Evolutionary conservation across 2,888 invertebrate genomes (phyloP).

Genomic region (Xanthorhoe spadicearia): DNA sequence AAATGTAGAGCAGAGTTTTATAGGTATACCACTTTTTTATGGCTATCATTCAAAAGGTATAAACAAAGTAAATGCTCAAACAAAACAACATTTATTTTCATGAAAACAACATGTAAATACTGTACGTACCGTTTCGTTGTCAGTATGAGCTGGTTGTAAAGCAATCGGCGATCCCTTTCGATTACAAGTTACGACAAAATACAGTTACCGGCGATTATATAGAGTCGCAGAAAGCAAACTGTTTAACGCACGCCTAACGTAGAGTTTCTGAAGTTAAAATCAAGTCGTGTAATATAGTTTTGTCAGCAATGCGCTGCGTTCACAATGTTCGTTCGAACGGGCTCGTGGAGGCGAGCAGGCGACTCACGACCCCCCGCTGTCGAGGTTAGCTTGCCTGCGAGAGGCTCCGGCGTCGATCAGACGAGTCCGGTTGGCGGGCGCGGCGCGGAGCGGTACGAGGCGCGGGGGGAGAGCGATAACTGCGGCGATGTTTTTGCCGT

Average conservation of each 20-base stretch:
- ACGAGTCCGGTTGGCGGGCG: slow-evolving; percentile 69
- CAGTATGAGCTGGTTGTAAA: slow-evolving; percentile 63
- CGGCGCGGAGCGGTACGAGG: slow-evolving; percentile 53
- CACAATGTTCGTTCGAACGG: slow-evolving; percentile 62
- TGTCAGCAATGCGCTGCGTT: slow-evolving; percentile 61
- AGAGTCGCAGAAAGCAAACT: slow-evolving; percentile 61
- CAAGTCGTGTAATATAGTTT: slow-evolving; percentile 64
- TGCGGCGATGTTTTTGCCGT: slow-evolving; percentile 82
- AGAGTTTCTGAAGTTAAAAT: slow-evolving; percentile 72
- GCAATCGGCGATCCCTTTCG: slow-evolving; percentile 66
- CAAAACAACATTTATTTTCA: slow-evolving; percentile 56
- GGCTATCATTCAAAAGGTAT: not conserved
- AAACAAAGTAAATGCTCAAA: slow-evolving; percentile 16
- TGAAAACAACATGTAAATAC: slow-evolving; percentile 46
- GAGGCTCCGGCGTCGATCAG: slow-evolving; percentile 78
- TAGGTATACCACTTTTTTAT: not conserved
- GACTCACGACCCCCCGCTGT: slow-evolving; percentile 80
- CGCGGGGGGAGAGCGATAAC: slow-evolving; percentile 72
- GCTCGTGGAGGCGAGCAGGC: slow-evolving; percentile 59
- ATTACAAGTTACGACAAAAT: slow-evolving; percentile 57
- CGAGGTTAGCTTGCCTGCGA: slow-evolving; percentile 80
- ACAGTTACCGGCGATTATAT: slow-evolving; percentile 65
- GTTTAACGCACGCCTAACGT: slow-evolving; percentile 68
- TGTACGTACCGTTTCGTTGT: slow-evolving; percentile 72
- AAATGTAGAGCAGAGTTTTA: not conserved